These are phyloP conservation scores for Alouatta palliata DNA, from an alignment of 2,113 vertebrate species.

Conservation along the genomic window DNA sequence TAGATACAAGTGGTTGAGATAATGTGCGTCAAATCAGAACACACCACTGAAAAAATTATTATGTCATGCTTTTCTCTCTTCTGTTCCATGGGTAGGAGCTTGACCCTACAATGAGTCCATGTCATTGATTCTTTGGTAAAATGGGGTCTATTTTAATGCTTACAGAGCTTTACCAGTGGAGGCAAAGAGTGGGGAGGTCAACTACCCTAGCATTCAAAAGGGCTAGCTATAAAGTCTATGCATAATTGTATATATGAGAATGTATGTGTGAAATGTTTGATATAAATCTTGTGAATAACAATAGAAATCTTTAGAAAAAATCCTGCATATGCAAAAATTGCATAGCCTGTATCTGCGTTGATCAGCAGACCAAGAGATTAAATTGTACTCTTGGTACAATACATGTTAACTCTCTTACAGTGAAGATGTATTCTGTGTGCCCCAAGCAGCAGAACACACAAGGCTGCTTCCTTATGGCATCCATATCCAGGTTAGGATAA, in stretches of 20 bases:
- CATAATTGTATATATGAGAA: background rate
- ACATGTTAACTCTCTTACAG: background rate
- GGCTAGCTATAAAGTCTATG: background rate
- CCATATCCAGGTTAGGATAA: conserved; percentile 33
- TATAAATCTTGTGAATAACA: background rate
- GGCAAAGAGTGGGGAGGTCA: background rate
- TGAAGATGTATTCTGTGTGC: background rate
- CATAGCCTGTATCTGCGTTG: background rate
- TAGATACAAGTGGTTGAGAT: background rate
- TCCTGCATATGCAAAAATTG: no score
- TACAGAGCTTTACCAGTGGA: background rate
- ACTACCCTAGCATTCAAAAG: background rate
- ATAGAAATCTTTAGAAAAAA: background rate
- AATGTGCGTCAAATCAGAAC: background rate
- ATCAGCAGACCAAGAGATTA: background rate
- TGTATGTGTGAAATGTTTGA: background rate
- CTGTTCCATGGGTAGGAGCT: background rate
- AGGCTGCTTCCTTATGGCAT: conserved; percentile 43
- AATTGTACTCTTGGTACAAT: background rate
- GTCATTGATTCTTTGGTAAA: background rate
- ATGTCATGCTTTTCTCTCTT: background rate
- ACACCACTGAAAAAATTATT: background rate
- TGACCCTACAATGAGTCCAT: background rate
- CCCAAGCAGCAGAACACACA: background rate
- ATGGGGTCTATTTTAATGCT: background rate